Evolutionary conservation across 1,140 invertebrate species (phyloP).

Genomic region (Leptonema lineaticorne): DNA sequence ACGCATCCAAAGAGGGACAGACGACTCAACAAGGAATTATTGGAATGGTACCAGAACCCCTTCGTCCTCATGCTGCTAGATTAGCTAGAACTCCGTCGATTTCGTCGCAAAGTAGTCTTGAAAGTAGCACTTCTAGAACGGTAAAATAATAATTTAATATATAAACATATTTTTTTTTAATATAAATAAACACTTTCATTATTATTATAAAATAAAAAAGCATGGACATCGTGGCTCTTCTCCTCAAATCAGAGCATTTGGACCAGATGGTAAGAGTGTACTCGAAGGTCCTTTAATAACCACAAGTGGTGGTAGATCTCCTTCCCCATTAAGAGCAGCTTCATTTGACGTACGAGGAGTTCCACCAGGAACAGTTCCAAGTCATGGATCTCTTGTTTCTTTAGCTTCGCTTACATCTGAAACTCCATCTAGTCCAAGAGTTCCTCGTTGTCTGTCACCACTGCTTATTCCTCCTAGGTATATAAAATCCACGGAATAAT

Average conservation of each 20-base stretch:
- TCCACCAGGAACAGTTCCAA: slow-evolving; percentile 59
- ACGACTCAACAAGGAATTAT: slow-evolving; percentile 56
- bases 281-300: slow-evolving; percentile 59
- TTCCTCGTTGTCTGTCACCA: slow-evolving; percentile 67
- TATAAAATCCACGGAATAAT: slow-evolving; percentile 16
- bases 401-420: slow-evolving; percentile 50
- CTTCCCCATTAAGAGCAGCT: slow-evolving; percentile 72
- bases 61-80: slow-evolving; percentile 49
- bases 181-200: slow-evolving; percentile 22
- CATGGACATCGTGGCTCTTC: slow-evolving; percentile 73
- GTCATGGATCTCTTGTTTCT: slow-evolving; percentile 60
- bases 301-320: slow-evolving; percentile 64
- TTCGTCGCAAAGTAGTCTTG: slow-evolving; percentile 77
- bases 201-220: no score
- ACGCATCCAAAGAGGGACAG: slow-evolving; percentile 63
- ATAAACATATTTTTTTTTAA: no score
- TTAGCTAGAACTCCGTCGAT: slow-evolving; percentile 69
- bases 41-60: slow-evolving; percentile 9
- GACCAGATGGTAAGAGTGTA: slow-evolving; percentile 68
- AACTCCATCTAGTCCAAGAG: slow-evolving; percentile 54
- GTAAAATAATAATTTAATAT: slow-evolving; percentile 45
- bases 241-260: slow-evolving; percentile 75
- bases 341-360: slow-evolving; percentile 69
- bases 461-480: slow-evolving; percentile 67
- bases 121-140: slow-evolving; percentile 68